Evolutionary conservation across 1,140 invertebrate genomes (phyloP).

Genomic region (Thaumetopoea pityocampa): DNA sequence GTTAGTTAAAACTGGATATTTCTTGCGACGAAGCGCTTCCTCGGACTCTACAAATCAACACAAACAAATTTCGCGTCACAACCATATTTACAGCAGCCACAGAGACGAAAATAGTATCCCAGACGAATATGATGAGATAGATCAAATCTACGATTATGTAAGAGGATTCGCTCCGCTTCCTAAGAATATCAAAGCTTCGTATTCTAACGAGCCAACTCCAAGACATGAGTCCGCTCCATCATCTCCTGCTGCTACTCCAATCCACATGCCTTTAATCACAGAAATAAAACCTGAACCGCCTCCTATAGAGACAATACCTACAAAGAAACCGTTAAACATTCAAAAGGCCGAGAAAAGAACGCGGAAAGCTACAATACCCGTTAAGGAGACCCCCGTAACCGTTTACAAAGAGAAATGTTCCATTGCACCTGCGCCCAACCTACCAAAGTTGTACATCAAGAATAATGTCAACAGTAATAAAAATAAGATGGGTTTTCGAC

Average conservation of each 20-base stretch:
- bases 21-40: constrained; percentile 83
- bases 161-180: constrained; percentile 92
- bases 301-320: constrained; percentile 92
- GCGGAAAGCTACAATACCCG: constrained; percentile 70
- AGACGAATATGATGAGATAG: constrained; percentile 96
- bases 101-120: constrained; percentile 76
- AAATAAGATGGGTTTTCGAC: constrained; percentile 79
- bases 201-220: constrained; percentile 70
- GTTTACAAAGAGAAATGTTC: constrained; percentile 72
- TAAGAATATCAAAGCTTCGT: constrained; percentile 85
- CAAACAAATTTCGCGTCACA: constrained; percentile 66
- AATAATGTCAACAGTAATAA: constrained; percentile 81
- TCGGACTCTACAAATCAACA: constrained; percentile 82
- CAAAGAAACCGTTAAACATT: constrained; percentile 80
- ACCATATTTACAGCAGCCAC: constrained; percentile 72
- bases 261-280: constrained; percentile 76
- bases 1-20: constrained; percentile 77
- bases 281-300: constrained; percentile 89
- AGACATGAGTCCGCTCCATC: constrained; percentile 68
- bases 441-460: constrained; percentile 87
- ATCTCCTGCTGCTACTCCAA: constrained; percentile 70
- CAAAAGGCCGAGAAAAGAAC: constrained; percentile 82
- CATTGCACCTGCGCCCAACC: constrained; percentile 61
- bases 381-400: constrained; percentile 77
- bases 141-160: constrained; percentile 97